phyloP scores from a whole-genome alignment of 2,113 vertebrate species.

The Nothoprocta pentlandii region DNA sequence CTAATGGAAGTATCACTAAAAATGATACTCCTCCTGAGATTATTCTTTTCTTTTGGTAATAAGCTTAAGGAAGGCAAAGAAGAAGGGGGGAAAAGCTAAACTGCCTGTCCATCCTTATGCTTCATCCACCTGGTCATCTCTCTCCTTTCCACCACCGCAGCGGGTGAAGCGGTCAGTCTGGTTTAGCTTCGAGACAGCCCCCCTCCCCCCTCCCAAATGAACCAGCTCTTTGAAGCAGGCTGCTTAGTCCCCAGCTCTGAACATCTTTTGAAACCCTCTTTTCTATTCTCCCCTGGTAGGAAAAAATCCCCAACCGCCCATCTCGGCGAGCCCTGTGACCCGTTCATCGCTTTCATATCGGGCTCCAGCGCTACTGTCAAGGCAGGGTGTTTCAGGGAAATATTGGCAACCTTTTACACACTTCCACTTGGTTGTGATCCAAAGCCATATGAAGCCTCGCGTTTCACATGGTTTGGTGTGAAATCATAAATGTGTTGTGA shows the following conservation, averaged over 20 bases:
- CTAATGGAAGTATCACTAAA: not conserved
- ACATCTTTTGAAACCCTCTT: not conserved
- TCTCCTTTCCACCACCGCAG: too few relatives aligned
- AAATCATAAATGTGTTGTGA: not conserved
- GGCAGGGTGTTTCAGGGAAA: not conserved
- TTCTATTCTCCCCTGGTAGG: not conserved
- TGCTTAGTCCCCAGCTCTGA: not conserved
- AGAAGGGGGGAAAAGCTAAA: not conserved
- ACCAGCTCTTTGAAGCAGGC: not conserved
- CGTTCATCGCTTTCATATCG: not conserved
- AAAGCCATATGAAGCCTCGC: not conserved
- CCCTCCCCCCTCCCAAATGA: not conserved
- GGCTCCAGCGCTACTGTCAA: not conserved
- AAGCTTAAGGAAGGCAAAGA: not conserved
- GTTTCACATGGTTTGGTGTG: not conserved
- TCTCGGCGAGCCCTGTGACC: not conserved
- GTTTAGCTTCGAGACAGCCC: not conserved
- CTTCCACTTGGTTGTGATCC: not conserved
- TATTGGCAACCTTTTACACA: not conserved
- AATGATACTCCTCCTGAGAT: not conserved
- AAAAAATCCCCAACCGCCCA: not conserved
- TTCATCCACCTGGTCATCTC: not conserved
- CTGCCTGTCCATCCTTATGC: not conserved
- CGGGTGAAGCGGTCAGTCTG: not conserved
- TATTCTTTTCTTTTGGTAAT: not conserved